A percentile compares a stretch with the other conserved stretches of the same genome.
These are phyloP conservation scores for Tetragonula carbonaria DNA, from an alignment of 2,888 invertebrate genomes.

Conservation along the genomic window DNA sequence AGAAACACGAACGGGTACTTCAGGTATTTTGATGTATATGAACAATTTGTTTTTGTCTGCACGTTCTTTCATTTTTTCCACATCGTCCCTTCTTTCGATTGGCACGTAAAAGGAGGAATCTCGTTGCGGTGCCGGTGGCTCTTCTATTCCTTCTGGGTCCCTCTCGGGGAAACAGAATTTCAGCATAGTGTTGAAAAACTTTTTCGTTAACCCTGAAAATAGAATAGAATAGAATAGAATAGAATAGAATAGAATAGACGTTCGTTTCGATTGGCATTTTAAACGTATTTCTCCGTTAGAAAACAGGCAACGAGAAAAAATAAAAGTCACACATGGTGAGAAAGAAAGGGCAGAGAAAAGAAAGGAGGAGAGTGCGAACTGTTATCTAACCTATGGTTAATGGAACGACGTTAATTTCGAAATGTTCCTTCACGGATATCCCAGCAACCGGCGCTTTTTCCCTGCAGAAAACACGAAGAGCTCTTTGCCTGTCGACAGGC, in stretches of 20 bases:
- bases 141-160: constrained; percentile 93
- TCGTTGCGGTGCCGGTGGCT: constrained; percentile 85
- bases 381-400: constrained; percentile 90
- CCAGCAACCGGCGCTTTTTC: constrained; percentile 99
- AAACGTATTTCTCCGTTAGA: too few relatives aligned
- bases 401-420: constrained; percentile 99
- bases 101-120: constrained; percentile 96
- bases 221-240: background rate
- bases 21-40: constrained; percentile 99
- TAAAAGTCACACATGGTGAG: too few relatives aligned
- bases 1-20: constrained; percentile 96
- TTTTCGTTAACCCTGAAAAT: constrained; percentile 92
- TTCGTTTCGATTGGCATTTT: too few relatives aligned
- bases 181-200: constrained; percentile 98
- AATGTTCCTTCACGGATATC: constrained; percentile 99
- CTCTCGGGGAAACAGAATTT: constrained; percentile 99
- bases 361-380: background rate
- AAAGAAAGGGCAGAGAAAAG: background rate
- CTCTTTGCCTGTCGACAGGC: constrained; percentile 94
- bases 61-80: constrained; percentile 99
- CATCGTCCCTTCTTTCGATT: constrained; percentile 95
- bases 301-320: too few relatives aligned
- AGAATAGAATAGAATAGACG: too few relatives aligned
- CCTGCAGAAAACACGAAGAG: constrained; percentile 96
- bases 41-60: constrained; percentile 99